A percentile compares a stretch with the other conserved stretches of the same genome.
phyloP scores from a whole-genome alignment of 2,888 invertebrate genomes.

The Cylindroiulus punctatus region DNA sequence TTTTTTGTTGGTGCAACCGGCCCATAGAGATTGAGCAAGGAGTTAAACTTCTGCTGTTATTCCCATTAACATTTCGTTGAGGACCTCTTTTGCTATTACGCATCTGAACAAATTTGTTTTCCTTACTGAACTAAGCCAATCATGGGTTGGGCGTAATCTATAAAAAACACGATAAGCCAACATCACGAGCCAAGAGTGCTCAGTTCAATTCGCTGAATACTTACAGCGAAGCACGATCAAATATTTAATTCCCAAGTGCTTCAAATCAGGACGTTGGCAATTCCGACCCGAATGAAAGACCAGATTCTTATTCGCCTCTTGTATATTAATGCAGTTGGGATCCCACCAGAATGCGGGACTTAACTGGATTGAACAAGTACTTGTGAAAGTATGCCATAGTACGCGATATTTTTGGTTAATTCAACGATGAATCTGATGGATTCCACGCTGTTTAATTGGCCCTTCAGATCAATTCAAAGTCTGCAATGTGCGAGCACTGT shows the following conservation, averaged over 20 bases:
- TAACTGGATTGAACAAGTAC: too few species aligned
- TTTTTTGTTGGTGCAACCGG: too few species aligned
- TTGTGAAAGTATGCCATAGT: too few species aligned
- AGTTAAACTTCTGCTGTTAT: not conserved
- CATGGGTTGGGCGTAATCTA: conserved; percentile 13
- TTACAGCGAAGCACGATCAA: conserved; percentile 3
- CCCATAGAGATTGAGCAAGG: not conserved
- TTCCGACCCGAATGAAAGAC: not conserved
- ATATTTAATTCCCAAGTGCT: conserved; percentile 29
- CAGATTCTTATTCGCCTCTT: not conserved
- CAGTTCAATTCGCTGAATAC: conserved; percentile 3
- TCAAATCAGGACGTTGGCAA: conserved; percentile 1
- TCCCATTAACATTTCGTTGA: not conserved
- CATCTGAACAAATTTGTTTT: not conserved
- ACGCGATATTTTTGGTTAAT: too few species aligned
- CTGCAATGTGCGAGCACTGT: too few species aligned
- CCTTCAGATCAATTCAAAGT: too few species aligned
- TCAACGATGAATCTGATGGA: too few species aligned
- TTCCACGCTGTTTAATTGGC: too few species aligned
- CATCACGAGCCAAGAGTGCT: not conserved
- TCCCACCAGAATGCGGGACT: not conserved
- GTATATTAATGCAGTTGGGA: not conserved
- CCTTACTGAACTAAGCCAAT: not conserved
- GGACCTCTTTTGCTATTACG: not conserved
- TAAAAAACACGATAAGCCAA: conserved; percentile 1